These are phyloP conservation scores for Tetramorium bicarinatum DNA, from an alignment of 2,888 invertebrate genomes.

Conservation along the genomic window DNA sequence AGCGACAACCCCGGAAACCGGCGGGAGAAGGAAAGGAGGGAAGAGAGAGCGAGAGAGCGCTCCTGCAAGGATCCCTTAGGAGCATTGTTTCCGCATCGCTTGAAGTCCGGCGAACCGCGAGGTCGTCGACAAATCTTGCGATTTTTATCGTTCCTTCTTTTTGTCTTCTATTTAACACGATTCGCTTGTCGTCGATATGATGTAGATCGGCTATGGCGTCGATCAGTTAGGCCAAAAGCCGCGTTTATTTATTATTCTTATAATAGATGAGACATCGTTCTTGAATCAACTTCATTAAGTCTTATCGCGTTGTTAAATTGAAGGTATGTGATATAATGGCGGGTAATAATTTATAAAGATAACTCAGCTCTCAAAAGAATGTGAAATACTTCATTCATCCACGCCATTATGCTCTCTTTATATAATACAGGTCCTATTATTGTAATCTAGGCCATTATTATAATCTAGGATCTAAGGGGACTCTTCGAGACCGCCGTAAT, in stretches of 20 bases:
- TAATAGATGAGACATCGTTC: slow-evolving; percentile 34
- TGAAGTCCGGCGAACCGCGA: slow-evolving; percentile 63
- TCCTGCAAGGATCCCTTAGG: slow-evolving; percentile 60
- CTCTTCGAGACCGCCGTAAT: slow-evolving; percentile 37
- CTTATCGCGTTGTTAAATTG: slow-evolving; percentile 53
- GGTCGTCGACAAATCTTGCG: slow-evolving; percentile 38
- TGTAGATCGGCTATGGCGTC: background rate
- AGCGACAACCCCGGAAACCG: slow-evolving; percentile 36
- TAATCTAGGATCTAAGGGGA: slow-evolving; percentile 42
- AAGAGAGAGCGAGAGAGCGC: slow-evolving; percentile 31
- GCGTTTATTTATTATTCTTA: slow-evolving; percentile 37
- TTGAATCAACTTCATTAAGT: slow-evolving; percentile 40
- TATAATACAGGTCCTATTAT: slow-evolving; percentile 42
- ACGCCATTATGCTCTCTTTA: slow-evolving; percentile 31
- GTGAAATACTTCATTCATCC: slow-evolving; percentile 45
- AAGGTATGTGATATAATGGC: slow-evolving; percentile 33
- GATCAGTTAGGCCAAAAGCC: slow-evolving; percentile 22
- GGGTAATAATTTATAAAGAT: slow-evolving; percentile 45
- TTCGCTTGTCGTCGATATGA: background rate
- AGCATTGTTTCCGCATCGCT: slow-evolving; percentile 65
- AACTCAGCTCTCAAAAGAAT: slow-evolving; percentile 46
- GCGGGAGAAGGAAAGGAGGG: background rate
- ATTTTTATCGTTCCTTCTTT: slow-evolving; percentile 30
- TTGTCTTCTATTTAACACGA: background rate
- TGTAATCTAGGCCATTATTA: slow-evolving; percentile 43